Evolutionary conservation across 2,797 vertebrate genomes (phyloP).

Genomic region (Hephaestus fuliginosus): DNA sequence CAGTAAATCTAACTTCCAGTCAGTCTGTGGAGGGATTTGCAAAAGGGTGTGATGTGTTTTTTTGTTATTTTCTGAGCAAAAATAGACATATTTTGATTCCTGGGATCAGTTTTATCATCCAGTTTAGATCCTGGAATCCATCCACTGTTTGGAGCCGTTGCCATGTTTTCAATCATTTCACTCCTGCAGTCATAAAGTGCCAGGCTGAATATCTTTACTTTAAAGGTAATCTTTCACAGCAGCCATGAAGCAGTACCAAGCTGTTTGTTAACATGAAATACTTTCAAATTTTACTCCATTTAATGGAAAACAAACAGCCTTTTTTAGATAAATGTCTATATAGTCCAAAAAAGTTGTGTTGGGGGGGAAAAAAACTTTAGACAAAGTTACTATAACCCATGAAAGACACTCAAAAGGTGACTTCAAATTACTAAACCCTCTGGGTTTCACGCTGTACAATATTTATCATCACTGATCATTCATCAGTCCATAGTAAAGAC

Average conservation of each 20-base stretch:
- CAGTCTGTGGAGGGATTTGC: background rate
- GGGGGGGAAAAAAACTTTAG: background rate
- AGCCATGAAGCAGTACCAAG: background rate
- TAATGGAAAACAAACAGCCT: background rate
- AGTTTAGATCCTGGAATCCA: background rate
- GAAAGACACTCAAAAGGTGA: background rate
- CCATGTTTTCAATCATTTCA: background rate
- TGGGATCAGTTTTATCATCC: background rate
- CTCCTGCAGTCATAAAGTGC: background rate
- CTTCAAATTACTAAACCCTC: background rate
- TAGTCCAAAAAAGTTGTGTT: background rate
- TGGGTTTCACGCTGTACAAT: background rate
- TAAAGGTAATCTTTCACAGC: background rate
- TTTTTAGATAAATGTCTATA: background rate
- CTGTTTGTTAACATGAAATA: background rate
- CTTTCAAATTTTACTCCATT: no score
- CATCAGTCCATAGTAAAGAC: background rate
- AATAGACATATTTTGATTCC: background rate
- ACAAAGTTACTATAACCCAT: background rate
- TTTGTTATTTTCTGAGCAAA: conserved; percentile 5
- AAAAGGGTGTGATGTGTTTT: background rate
- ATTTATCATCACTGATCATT: background rate
- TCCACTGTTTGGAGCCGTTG: background rate
- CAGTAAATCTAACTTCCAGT: conserved; percentile 4
- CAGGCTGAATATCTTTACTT: conserved; percentile 2